Conservation (phyloP, 1,140 invertebrate species). For the Pseudomyrmex cubaensis region DNA sequence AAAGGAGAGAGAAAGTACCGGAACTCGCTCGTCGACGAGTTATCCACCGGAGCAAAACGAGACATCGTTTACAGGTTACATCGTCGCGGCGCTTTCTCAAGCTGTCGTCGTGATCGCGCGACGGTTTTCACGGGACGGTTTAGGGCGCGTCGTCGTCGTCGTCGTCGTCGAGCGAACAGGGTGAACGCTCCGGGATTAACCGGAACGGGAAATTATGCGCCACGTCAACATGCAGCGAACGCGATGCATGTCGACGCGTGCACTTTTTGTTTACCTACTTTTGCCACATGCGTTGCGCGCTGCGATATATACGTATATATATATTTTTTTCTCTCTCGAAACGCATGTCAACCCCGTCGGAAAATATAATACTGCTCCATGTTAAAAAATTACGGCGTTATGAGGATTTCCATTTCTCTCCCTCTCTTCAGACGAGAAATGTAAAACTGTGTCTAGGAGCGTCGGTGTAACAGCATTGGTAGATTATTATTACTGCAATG, state of each 20-base stretch:
- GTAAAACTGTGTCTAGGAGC: background rate
- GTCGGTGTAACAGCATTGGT: constrained; percentile 2
- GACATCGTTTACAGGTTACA: constrained; percentile 57
- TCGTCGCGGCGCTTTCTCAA: constrained; percentile 41
- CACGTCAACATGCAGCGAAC: background rate
- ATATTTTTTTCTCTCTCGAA: background rate
- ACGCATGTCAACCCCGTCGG: background rate
- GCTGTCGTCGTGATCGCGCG: constrained; percentile 33
- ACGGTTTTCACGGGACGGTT: constrained; percentile 25
- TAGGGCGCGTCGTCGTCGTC: background rate
- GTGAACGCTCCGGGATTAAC: too few species aligned
- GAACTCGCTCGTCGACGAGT: constrained; percentile 41
- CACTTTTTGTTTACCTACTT: constrained; percentile 18
- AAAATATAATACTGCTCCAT: constrained; percentile 40
- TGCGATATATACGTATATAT: background rate
- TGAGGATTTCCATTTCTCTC: constrained; percentile 44
- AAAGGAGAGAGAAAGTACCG: constrained; percentile 22
- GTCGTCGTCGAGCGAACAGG: background rate
- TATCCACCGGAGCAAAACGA: constrained; percentile 42
- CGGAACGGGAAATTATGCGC: too few species aligned
- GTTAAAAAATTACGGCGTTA: constrained; percentile 53
- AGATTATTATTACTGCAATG: constrained; percentile 42
- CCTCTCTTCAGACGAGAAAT: background rate
- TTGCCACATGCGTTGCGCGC: background rate
- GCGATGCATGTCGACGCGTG: background rate